phyloP scores from a whole-genome alignment of 30 jellyfish, hydroid and myxozoan species.

The Catostylus mosaicus region DNA sequence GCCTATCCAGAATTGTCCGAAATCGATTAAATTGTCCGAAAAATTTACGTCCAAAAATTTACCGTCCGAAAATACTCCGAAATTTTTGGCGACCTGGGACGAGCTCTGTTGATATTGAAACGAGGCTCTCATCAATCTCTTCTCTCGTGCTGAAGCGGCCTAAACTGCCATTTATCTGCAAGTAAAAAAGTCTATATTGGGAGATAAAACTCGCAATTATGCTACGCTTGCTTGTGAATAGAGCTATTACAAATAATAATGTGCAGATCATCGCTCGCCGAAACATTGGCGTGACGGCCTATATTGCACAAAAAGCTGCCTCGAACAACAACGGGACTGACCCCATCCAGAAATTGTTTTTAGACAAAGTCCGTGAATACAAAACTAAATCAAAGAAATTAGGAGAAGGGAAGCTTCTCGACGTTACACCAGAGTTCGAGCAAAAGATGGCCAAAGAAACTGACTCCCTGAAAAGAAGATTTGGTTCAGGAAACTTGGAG shows the following conservation, averaged over 20 bases:
- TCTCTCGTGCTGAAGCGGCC: background rate
- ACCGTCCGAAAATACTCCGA: too few species aligned
- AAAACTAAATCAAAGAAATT: conserved; percentile 65
- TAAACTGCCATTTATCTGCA: background rate
- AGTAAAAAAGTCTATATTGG: background rate
- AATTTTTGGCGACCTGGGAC: conserved; percentile 29
- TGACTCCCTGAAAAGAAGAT: conserved; percentile 77
- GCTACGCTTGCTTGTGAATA: conserved; percentile 17
- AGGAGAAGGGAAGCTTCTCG: conserved; percentile 77
- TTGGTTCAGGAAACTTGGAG: conserved; percentile 85
- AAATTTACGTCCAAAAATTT: too few species aligned
- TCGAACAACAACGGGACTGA: conserved; percentile 41
- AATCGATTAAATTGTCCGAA: too few species aligned
- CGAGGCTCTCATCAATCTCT: background rate
- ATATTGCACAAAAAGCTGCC: conserved; percentile 36
- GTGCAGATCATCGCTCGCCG: conserved; percentile 46
- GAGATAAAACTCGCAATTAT: background rate
- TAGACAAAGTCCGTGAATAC: conserved; percentile 79
- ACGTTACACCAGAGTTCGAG: conserved; percentile 72
- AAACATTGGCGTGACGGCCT: conserved; percentile 59
- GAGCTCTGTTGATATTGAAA: background rate
- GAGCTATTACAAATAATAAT: background rate
- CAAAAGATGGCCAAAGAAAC: conserved; percentile 59
- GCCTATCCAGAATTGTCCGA: too few species aligned
- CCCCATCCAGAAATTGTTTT: conserved; percentile 87